Base-by-base conservation (phyloP, 1,140 invertebrate species). In the Eriocheir sinensis region DNA sequence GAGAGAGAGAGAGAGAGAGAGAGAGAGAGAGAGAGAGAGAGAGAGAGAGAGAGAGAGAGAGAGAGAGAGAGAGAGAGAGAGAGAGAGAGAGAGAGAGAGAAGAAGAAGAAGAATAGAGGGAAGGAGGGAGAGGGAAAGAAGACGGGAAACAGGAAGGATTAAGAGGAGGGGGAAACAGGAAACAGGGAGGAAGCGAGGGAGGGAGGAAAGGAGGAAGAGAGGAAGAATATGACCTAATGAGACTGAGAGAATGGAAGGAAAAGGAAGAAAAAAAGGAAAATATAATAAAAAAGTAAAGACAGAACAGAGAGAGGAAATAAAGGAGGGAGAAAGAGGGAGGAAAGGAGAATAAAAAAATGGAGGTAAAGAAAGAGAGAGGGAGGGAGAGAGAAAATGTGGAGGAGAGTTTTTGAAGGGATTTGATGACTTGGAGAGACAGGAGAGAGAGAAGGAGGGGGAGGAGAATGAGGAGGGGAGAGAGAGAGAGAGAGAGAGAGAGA, bases 31-130 rank as follows among this genome's bases (percentile, higher is more conserved):
- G 83, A 40, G 83, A 86, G 83, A 38, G 83, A 86, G 83, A 86
- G 83, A 86, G 34, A 86, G 34, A 86, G 83, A 86, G 53, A 60
- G 89, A 91, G 83, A 38, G 83, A 88, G 40, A 41, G 85, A 88
- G 85, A 88, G 38, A 88, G 85, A 88, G 85, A 41, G 38, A 41
- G 85, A 41, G 38, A 41, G 38, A 41, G 38, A 41, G 38, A 88
- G 38, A 88, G 85, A 88, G 85, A 41, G 85, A 88, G 85, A 41
- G 85, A 88, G 85, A 88, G 40, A 38, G 34, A 38, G 34, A 15
- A 53, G 48, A 53, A 21, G 21, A 12, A n/a, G n/a, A n/a, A n/a
- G n/a, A n/a, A n/a, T n/a, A n/a, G n/a, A n/a, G n/a, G n/a, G 44
- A 48, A 15, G 15, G 44, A 48, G 44, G 15, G 44, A 48, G 44